Conservation (phyloP, 2,113 vertebrate species). For the Podarcis cretensis region DNA sequence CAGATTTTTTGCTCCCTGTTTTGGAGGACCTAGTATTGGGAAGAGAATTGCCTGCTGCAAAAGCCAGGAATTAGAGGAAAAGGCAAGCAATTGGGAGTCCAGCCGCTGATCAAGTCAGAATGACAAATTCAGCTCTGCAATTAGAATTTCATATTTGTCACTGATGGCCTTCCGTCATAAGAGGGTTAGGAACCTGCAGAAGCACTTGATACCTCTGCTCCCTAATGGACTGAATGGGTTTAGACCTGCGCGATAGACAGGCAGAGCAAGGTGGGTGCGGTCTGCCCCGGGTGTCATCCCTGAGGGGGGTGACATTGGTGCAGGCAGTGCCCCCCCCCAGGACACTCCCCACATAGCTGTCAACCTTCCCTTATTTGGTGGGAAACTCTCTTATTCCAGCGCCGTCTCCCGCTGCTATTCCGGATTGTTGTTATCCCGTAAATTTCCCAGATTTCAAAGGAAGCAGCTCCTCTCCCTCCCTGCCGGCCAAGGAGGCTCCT, state of each 20-base stretch:
- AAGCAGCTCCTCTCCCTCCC: too few species aligned
- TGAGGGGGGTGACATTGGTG: too few species aligned
- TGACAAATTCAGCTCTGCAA: conserved; percentile 50
- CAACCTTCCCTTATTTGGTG: too few species aligned
- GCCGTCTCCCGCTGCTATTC: too few species aligned
- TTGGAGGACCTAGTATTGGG: neutral
- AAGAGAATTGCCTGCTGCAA: accelerated
- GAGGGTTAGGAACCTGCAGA: conserved; percentile 29
- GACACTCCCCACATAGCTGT: too few species aligned
- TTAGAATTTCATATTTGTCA: conserved; percentile 22
- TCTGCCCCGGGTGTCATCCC: too few species aligned
- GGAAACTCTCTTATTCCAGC: too few species aligned
- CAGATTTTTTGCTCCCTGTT: neutral
- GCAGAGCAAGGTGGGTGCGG: too few species aligned
- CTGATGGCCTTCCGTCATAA: conserved; percentile 45
- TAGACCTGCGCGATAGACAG: neutral
- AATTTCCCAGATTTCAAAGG: too few species aligned
- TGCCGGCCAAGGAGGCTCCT: too few species aligned
- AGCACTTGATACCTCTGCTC: conserved; percentile 51
- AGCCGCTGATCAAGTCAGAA: conserved; percentile 5
- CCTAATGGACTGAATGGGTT: conserved; percentile 56
- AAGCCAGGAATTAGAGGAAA: neutral
- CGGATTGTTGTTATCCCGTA: too few species aligned
- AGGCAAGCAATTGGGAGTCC: neutral
- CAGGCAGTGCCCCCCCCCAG: too few species aligned